A percentile compares a stretch with the other conserved stretches of the same genome.
phyloP scores from a whole-genome alignment of 1,140 invertebrate species.

The Bombus confusus region DNA sequence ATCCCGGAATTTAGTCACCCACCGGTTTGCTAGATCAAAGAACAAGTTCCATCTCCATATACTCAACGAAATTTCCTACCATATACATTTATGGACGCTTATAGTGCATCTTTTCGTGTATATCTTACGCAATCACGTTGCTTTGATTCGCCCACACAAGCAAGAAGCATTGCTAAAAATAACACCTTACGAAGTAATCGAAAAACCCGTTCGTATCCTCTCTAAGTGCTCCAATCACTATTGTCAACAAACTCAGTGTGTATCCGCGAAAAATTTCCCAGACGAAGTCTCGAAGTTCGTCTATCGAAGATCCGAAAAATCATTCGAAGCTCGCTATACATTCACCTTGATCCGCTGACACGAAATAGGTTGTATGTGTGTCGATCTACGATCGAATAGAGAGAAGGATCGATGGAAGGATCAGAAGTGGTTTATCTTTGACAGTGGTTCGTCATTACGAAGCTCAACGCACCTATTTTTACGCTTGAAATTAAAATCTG shows the following conservation, averaged over 20 bases:
- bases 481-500: too few species aligned
- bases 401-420: not conserved
- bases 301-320: not conserved
- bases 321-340: too few species aligned
- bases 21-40: not conserved
- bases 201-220: too few species aligned
- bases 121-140: not conserved
- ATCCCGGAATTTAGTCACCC: too few species aligned
- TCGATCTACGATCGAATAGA: not conserved
- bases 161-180: not conserved
- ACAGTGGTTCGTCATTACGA: too few species aligned
- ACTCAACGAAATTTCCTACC: not conserved
- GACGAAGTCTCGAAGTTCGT: not conserved
- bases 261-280: not conserved
- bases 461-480: too few species aligned
- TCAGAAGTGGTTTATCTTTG: not conserved
- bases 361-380: too few species aligned
- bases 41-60: not conserved
- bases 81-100: not conserved
- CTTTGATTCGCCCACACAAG: not conserved
- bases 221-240: conserved; percentile 9
- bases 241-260: not conserved
- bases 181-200: not conserved
- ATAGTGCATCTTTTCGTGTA: not conserved
- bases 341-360: conserved; percentile 3